A percentile compares a stretch with the other conserved stretches of the same genome.
These are phyloP conservation scores for Ichneumoninae sp. DNA, from an alignment of 2,888 invertebrate genomes.

Conservation along the genomic window DNA sequence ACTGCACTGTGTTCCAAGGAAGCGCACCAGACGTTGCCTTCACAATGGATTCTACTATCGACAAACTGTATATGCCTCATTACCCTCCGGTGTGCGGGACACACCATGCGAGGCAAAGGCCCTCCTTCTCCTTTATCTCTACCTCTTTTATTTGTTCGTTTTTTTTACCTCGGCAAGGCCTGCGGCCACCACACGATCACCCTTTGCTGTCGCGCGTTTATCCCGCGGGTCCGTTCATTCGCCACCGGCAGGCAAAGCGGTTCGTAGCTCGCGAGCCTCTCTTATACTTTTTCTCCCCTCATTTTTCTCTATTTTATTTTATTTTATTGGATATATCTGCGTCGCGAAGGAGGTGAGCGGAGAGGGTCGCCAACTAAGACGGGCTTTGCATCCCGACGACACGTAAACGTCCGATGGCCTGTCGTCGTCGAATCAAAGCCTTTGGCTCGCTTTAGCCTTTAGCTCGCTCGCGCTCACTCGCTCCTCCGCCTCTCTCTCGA, in stretches of 20 bases:
- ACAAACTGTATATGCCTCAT: constrained; percentile 67
- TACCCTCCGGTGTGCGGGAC: constrained; percentile 60
- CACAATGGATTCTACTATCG: constrained; percentile 66
- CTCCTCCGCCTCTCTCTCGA: neutral
- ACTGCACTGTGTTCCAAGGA: constrained; percentile 16
- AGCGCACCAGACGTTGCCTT: constrained; percentile 27
- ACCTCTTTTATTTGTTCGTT: constrained; percentile 20
- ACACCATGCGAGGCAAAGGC: constrained; percentile 41
- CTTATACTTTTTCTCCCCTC: constrained; percentile 3
- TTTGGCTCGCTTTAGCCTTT: neutral
- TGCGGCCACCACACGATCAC: constrained; percentile 40
- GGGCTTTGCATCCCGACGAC: constrained; percentile 22
- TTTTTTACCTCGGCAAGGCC: constrained; percentile 24
- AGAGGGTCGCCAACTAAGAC: constrained; percentile 44
- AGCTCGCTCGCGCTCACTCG: constrained; percentile 10
- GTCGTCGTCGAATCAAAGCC: constrained; percentile 34
- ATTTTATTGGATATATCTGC: constrained; percentile 46
- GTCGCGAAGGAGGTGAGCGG: constrained; percentile 9
- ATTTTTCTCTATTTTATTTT: constrained; percentile 20
- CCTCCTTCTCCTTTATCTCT: constrained; percentile 52
- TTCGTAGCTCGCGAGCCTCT: constrained; percentile 3
- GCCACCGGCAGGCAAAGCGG: constrained; percentile 12
- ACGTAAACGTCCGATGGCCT: constrained; percentile 19
- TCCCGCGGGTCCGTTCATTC: constrained; percentile 29
- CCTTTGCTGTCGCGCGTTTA: constrained; percentile 55